Conservation (phyloP, 2,888 invertebrate species). For the Piscicola geometra region DNA sequence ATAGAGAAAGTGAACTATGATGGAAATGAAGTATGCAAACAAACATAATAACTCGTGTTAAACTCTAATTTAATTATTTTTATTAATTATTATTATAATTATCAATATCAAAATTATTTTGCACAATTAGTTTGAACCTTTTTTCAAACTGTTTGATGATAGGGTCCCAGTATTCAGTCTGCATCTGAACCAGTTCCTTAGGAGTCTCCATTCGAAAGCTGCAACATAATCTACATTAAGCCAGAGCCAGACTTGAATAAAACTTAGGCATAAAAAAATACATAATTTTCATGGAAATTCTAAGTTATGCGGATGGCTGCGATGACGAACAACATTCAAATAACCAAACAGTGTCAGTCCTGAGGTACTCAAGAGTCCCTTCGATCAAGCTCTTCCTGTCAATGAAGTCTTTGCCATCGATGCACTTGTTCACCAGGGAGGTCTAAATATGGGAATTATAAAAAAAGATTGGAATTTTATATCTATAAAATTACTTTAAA, state of each 20-base stretch:
- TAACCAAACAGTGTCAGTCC: constrained; percentile 59
- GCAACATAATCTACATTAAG: no score
- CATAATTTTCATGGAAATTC: no score
- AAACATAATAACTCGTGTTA: constrained; percentile 5
- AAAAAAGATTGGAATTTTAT: constrained; percentile 61
- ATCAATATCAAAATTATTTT: not conserved
- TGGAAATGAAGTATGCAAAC: constrained; percentile 9
- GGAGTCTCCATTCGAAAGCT: constrained; percentile 62
- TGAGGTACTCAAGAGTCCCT: constrained; percentile 70
- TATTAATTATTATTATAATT: constrained; percentile 10
- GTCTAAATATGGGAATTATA: constrained; percentile 59
- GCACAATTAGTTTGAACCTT: constrained; percentile 53
- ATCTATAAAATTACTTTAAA: constrained; percentile 79
- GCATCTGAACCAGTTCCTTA: constrained; percentile 70
- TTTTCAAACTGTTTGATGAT: constrained; percentile 82
- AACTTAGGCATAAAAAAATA: no score
- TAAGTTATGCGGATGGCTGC: no score
- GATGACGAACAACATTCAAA: no score
- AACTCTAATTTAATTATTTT: not conserved
- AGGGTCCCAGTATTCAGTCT: constrained; percentile 81
- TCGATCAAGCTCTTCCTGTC: constrained; percentile 71
- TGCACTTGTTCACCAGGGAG: constrained; percentile 78
- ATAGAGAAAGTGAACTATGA: no score
- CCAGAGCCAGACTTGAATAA: no score
- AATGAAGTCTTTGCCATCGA: constrained; percentile 84